phyloP scores from a whole-genome alignment of 2,888 invertebrate genomes.

The Synanthedon tipuliformis region DNA sequence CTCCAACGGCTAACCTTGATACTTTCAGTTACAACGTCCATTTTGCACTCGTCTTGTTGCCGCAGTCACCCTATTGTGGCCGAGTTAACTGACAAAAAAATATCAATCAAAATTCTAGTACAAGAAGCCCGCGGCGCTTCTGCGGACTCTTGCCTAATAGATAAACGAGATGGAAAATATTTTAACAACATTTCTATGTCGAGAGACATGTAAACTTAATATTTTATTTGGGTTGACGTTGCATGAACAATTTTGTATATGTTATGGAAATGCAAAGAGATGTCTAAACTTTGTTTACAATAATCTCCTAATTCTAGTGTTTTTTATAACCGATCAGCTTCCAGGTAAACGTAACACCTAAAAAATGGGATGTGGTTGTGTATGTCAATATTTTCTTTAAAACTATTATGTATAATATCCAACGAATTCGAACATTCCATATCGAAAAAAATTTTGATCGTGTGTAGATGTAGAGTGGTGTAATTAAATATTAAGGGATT shows the following conservation, averaged over 20 bases:
- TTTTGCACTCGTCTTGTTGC: constrained; percentile 67
- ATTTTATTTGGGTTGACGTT: constrained; percentile 41
- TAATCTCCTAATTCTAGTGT: too few species aligned
- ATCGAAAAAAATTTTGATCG: too few species aligned
- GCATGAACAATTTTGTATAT: constrained; percentile 3
- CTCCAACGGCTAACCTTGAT: constrained; percentile 64
- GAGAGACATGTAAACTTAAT: constrained; percentile 37
- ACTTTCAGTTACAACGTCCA: constrained; percentile 66
- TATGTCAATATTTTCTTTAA: too few species aligned
- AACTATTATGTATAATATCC: too few species aligned
- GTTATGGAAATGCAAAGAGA: too few species aligned
- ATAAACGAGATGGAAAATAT: constrained; percentile 35
- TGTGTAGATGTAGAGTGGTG: too few species aligned
- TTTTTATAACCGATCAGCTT: too few species aligned
- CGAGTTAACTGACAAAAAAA: constrained; percentile 65
- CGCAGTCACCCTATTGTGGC: constrained; percentile 66
- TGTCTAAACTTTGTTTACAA: not conserved
- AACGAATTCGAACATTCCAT: too few species aligned
- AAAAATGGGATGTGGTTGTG: too few species aligned
- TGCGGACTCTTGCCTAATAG: constrained; percentile 46
- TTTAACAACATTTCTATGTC: constrained; percentile 32
- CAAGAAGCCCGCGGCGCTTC: constrained; percentile 58
- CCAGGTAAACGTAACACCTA: too few species aligned
- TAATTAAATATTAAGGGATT: too few species aligned
- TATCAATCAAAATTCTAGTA: constrained; percentile 71